phyloP scores from a whole-genome alignment of 1,140 invertebrate species.

The Colletes gigas region DNA sequence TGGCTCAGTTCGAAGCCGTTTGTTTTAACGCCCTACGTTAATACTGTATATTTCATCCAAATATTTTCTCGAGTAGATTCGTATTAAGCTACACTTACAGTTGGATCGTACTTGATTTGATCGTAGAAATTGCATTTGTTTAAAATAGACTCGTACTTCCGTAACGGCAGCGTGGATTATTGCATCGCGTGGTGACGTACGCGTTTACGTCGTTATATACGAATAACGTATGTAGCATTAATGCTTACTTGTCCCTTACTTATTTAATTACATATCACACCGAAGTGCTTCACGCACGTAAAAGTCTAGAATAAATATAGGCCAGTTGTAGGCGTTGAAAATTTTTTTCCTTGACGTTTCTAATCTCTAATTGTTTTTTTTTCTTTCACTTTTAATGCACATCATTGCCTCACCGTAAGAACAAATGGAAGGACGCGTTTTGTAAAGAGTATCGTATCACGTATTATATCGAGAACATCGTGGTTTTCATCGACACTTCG shows the following conservation, averaged over 20 bases:
- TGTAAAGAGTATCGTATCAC: conserved; percentile 31
- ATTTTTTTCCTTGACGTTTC: conserved; percentile 36
- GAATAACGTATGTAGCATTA: conserved; percentile 32
- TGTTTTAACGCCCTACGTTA: conserved; percentile 57
- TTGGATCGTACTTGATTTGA: conserved; percentile 41
- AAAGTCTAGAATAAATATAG: conserved; percentile 62
- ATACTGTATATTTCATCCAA: conserved; percentile 64
- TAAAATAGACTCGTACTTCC: conserved; percentile 64
- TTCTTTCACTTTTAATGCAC: conserved; percentile 22
- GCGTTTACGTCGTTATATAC: conserved; percentile 23
- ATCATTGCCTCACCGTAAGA: conserved; percentile 12
- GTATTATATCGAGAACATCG: conserved; percentile 1
- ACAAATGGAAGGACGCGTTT: conserved; percentile 40
- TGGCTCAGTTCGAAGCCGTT: conserved; percentile 52
- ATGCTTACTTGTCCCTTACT: conserved; percentile 43
- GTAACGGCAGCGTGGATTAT: conserved; percentile 65
- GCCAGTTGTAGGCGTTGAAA: conserved; percentile 58
- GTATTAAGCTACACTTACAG: conserved; percentile 32
- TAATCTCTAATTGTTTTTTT: conserved; percentile 1
- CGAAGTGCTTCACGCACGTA: conserved; percentile 57
- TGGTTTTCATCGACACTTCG: not conserved
- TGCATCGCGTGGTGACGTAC: conserved; percentile 52
- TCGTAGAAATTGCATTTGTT: conserved; percentile 61
- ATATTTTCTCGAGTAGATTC: conserved; percentile 29
- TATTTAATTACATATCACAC: conserved; percentile 68